Conservation (phyloP, 1,140 invertebrate species). For the Parapsyche elsis region DNA sequence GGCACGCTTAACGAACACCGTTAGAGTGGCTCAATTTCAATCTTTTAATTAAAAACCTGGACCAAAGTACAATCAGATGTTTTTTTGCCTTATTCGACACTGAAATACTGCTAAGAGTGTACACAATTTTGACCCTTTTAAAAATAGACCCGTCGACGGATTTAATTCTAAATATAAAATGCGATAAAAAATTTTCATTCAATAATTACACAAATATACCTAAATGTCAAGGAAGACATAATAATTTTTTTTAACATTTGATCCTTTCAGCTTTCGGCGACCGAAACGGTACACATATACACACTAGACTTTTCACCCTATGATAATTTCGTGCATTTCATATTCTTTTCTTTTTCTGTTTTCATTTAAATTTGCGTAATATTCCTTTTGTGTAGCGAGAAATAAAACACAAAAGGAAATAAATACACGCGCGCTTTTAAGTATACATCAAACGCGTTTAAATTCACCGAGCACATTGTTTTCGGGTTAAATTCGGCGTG, state of each 20-base stretch:
- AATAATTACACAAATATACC: too few species aligned
- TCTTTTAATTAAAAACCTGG: slow-evolving; percentile 37
- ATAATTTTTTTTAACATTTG: too few species aligned
- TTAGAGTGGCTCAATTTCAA: slow-evolving; percentile 29
- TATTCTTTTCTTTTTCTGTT: slow-evolving; percentile 1
- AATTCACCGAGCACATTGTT: not conserved
- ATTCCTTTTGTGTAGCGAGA: slow-evolving; percentile 12
- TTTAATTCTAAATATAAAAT: too few species aligned
- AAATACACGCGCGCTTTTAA: not conserved
- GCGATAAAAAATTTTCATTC: too few species aligned
- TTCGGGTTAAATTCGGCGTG: slow-evolving; percentile 1
- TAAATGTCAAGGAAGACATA: too few species aligned
- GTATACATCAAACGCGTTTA: slow-evolving; percentile 3
- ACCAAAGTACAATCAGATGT: too few species aligned
- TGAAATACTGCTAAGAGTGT: too few species aligned
- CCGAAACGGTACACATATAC: too few species aligned
- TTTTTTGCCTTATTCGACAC: too few species aligned
- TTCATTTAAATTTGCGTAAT: slow-evolving; percentile 11
- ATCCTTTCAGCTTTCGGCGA: too few species aligned
- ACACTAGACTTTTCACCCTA: not conserved
- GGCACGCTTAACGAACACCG: slow-evolving; percentile 34
- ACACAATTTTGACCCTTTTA: too few species aligned
- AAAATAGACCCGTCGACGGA: too few species aligned
- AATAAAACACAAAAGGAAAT: slow-evolving; percentile 10
- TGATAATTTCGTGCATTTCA: not conserved